A percentile compares a stretch with the other conserved stretches of the same genome.
Evolutionary conservation across 1,140 invertebrate genomes (phyloP).

Genomic region (Araneus ventricosus): DNA sequence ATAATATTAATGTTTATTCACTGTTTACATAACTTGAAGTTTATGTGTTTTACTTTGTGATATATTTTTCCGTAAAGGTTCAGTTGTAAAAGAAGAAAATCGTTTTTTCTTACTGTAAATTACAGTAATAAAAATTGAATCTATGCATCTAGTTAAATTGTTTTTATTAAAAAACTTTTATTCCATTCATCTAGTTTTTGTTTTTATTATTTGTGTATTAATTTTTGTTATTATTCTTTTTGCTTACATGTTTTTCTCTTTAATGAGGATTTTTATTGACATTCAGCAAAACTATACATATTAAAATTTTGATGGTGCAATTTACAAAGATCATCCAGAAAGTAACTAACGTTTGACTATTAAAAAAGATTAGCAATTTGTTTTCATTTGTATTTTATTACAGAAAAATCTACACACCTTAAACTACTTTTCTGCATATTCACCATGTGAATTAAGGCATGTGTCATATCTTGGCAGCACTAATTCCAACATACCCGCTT

Average conservation of each 20-base stretch:
- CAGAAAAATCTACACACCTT: too few species aligned
- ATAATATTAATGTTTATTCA: slow-evolving; percentile 62
- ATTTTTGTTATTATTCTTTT: background rate
- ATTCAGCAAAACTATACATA: too few species aligned
- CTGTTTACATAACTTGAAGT: background rate
- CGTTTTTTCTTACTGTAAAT: slow-evolving; percentile 40
- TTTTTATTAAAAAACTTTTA: slow-evolving; percentile 32
- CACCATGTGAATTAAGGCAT: too few species aligned
- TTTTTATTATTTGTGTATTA: slow-evolving; percentile 4
- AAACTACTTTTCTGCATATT: too few species aligned
- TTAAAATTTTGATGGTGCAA: too few species aligned
- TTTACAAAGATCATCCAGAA: too few species aligned
- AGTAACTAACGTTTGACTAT: too few species aligned
- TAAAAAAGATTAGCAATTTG: too few species aligned
- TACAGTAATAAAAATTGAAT: slow-evolving; percentile 23
- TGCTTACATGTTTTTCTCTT: background rate
- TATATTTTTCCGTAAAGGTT: slow-evolving; percentile 25
- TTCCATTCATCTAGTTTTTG: slow-evolving; percentile 12
- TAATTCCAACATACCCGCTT: too few species aligned
- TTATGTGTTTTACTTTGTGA: slow-evolving; percentile 45
- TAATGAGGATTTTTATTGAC: too few species aligned
- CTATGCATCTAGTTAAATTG: slow-evolving; percentile 6
- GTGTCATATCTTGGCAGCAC: too few species aligned
- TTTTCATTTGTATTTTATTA: too few species aligned
- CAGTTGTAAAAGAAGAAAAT: slow-evolving; percentile 7